phyloP scores from a whole-genome alignment of 2,888 invertebrate species.

The Hypselothyrea guttata region DNA sequence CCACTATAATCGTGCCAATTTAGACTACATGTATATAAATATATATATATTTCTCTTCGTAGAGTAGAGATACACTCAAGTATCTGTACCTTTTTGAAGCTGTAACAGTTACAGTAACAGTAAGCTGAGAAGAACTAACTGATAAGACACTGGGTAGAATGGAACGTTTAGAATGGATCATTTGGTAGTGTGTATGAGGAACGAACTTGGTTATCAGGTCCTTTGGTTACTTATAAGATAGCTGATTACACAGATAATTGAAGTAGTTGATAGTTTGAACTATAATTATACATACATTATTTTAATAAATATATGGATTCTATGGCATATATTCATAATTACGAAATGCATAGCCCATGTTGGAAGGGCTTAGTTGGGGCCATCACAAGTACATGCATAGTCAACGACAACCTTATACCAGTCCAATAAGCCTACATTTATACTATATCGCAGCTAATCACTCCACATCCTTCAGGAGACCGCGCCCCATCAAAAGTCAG shows the following conservation, averaged over 20 bases:
- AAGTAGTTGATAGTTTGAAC: background rate
- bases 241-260: background rate
- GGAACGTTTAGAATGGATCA: too few relatives aligned
- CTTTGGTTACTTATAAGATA: background rate
- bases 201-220: too few relatives aligned
- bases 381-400: constrained; percentile 30
- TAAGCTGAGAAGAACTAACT: too few relatives aligned
- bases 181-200: too few relatives aligned
- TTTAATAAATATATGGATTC: background rate
- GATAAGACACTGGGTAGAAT: too few relatives aligned
- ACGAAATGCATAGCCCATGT: constrained; percentile 31
- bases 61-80: too few relatives aligned
- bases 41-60: constrained; percentile 4
- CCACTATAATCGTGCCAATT: constrained; percentile 1
- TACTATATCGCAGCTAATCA: too few relatives aligned
- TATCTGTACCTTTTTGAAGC: too few relatives aligned
- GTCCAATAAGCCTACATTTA: background rate
- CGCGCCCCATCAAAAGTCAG: too few relatives aligned
- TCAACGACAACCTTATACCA: constrained; percentile 25
- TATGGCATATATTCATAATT: constrained; percentile 10
- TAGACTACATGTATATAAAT: constrained; percentile 6
- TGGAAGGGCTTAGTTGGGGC: constrained; percentile 41
- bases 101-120: too few relatives aligned
- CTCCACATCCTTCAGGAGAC: background rate
- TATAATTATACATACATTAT: constrained; percentile 3